These are phyloP conservation scores for Apis mellifera DNA, from an alignment of 1,140 invertebrate genomes.

Conservation along the genomic window Amel_HAv3.1 CM009941.2:5461001-5461500, in stretches of 20 bases:
- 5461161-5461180: conserved; percentile 63
- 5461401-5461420: neutral
- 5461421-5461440: too few species aligned
- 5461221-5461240: conserved; percentile 61
- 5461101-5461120: neutral
- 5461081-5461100: neutral
- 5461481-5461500: too few species aligned
- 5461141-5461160: conserved; percentile 55
- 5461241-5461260: conserved; percentile 23
- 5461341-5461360: neutral
- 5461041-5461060: neutral
- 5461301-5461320: conserved; percentile 30
- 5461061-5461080: neutral
- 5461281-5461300: conserved; percentile 9
- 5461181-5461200: conserved; percentile 45
- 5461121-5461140: conserved; percentile 56
- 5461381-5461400: neutral
- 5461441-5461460: too few species aligned
- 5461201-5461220: conserved; percentile 36
- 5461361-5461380: conserved; percentile 12
- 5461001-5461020: conserved; percentile 28
- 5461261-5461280: conserved; percentile 4
- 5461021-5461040: conserved; percentile 25
- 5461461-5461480: too few species aligned
- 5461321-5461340: conserved; percentile 17